These are phyloP conservation scores for Andrena bucephala DNA, from an alignment of 2,888 invertebrate genomes.

Conservation along the genomic window DNA sequence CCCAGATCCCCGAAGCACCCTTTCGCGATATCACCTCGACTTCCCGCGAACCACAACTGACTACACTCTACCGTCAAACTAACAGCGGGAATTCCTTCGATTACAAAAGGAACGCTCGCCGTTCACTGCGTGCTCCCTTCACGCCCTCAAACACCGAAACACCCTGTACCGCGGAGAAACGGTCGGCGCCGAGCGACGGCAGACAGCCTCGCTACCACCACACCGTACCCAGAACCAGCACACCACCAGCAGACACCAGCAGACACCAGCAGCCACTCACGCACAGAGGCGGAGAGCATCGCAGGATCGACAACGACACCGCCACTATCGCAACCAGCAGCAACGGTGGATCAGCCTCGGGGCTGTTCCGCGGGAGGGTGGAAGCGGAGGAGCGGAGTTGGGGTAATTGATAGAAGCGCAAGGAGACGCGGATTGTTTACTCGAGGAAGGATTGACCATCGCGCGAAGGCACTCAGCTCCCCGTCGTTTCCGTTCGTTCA, in stretches of 20 bases:
- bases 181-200: slow-evolving; percentile 46
- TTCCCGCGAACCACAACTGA: too few relatives aligned
- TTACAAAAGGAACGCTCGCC: too few relatives aligned
- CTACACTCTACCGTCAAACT: too few relatives aligned
- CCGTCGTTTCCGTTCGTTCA: slow-evolving; percentile 52
- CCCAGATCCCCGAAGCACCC: too few relatives aligned
- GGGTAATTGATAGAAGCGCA: slow-evolving; percentile 79
- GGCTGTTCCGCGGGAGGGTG: slow-evolving; percentile 16
- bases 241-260: slow-evolving; percentile 2
- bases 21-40: too few relatives aligned
- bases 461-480: slow-evolving; percentile 72
- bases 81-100: too few relatives aligned
- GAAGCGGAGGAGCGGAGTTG: slow-evolving; percentile 56
- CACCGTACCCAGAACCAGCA: neutral
- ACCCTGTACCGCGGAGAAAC: slow-evolving; percentile 37
- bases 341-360: slow-evolving; percentile 28
- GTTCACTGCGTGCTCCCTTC: too few relatives aligned
- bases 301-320: slow-evolving; percentile 24
- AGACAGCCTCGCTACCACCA: neutral
- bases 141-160: neutral
- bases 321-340: slow-evolving; percentile 17
- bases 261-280: slow-evolving; percentile 13
- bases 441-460: slow-evolving; percentile 77
- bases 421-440: slow-evolving; percentile 77
- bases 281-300: neutral